Conservation (phyloP, 2,113 vertebrate genomes). For the Ciconia stormi region DNA sequence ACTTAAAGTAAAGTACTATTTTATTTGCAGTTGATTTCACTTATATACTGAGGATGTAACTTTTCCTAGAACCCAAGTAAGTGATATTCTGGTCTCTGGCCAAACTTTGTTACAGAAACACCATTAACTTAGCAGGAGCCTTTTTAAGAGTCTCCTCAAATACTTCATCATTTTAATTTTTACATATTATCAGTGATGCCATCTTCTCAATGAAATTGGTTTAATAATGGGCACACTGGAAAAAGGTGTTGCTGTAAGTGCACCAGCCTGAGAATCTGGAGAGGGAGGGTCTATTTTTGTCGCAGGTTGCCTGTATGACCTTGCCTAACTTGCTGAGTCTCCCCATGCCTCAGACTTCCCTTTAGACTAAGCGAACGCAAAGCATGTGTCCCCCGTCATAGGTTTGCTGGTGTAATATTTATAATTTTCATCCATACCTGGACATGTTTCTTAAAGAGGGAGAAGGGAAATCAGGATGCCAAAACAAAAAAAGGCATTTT, state of each 20-base stretch:
- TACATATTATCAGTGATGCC: background rate
- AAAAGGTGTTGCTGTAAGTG: background rate
- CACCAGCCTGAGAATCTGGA: background rate
- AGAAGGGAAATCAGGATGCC: background rate
- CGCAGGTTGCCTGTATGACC: background rate
- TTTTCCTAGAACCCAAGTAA: background rate
- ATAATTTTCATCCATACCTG: background rate
- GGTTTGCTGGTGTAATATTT: background rate
- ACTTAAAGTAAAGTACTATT: background rate
- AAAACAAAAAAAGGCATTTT: background rate
- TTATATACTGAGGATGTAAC: background rate
- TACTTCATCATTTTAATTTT: background rate
- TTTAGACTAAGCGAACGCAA: fast-evolving
- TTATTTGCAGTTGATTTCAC: background rate
- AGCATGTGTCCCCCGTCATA: background rate
- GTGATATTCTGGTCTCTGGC: background rate
- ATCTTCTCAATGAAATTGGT: background rate
- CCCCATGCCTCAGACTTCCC: background rate
- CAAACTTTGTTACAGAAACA: background rate
- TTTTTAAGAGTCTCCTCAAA: background rate
- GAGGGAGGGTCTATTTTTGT: background rate
- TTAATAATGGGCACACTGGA: background rate
- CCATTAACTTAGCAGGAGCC: background rate
- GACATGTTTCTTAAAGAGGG: background rate
- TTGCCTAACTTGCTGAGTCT: background rate